Percentiles rank a stretch among this genome's conserved stretches.
phyloP scores from a whole-genome alignment of 1,140 invertebrate genomes.

The Bombus difficillimus region DNA sequence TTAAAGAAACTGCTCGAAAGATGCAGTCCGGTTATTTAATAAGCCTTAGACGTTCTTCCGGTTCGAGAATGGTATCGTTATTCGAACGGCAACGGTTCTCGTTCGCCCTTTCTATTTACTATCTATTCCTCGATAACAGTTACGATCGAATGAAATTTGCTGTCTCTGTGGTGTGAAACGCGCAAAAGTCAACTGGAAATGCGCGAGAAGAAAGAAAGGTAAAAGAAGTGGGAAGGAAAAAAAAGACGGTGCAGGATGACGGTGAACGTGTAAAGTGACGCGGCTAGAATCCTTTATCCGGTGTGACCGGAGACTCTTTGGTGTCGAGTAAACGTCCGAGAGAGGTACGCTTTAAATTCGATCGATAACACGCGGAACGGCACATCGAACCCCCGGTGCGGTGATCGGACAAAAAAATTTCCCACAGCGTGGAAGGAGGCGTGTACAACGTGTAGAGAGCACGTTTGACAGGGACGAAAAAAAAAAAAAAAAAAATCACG shows the following conservation, averaged over 20 bases:
- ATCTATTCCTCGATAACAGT: neutral
- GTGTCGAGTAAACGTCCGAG: neutral
- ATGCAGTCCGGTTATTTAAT: constrained; percentile 42
- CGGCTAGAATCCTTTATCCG: constrained; percentile 26
- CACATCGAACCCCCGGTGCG: neutral
- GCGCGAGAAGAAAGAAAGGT: neutral
- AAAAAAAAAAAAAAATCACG: constrained; percentile 13
- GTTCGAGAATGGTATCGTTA: constrained; percentile 12
- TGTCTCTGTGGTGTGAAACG: neutral
- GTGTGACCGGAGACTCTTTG: constrained; percentile 7
- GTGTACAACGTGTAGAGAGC: neutral
- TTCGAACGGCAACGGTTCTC: constrained; percentile 33
- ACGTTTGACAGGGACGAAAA: constrained; percentile 21
- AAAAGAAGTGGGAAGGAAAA: neutral
- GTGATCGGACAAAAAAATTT: constrained; percentile 19
- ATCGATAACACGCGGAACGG: constrained; percentile 32
- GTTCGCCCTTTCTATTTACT: neutral
- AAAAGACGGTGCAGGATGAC: neutral
- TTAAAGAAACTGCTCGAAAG: constrained; percentile 12
- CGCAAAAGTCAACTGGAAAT: neutral
- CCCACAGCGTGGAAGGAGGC: constrained; percentile 18
- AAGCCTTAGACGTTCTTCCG: constrained; percentile 7
- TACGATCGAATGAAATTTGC: neutral
- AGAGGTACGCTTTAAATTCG: constrained; percentile 29
- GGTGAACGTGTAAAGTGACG: neutral